These are phyloP conservation scores for Gobiocypris rarus DNA, from an alignment of 2,113 vertebrate species.

Conservation along the genomic window DNA sequence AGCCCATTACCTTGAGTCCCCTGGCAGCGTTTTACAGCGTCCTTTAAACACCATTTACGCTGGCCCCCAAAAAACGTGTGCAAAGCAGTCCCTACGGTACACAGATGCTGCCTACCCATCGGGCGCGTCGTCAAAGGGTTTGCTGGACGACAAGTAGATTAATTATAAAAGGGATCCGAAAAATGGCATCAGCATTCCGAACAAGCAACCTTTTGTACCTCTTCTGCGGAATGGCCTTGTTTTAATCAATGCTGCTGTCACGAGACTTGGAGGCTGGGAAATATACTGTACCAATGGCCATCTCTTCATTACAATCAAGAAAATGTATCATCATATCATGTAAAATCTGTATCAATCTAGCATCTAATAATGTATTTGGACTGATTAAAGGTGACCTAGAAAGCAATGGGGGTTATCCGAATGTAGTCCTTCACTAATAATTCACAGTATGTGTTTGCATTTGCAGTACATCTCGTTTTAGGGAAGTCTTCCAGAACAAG, in stretches of 20 bases:
- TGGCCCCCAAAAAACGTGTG: slow-evolving; percentile 18
- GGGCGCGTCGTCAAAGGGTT: neutral
- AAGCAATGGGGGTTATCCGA: neutral
- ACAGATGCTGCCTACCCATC: slow-evolving; percentile 6
- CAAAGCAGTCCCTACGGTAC: neutral
- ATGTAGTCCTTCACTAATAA: neutral
- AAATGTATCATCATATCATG: too few species aligned
- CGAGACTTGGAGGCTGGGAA: neutral
- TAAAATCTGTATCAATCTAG: neutral
- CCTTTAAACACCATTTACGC: slow-evolving; percentile 43
- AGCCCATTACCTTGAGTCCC: slow-evolving; percentile 11
- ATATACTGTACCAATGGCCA: neutral
- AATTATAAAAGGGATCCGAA: slow-evolving; percentile 46
- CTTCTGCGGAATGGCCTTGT: slow-evolving; percentile 20
- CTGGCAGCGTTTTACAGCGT: slow-evolving; percentile 28
- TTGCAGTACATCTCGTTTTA: neutral
- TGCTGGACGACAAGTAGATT: slow-evolving; percentile 35
- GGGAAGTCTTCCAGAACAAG: neutral
- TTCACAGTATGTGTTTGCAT: neutral
- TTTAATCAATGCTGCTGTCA: slow-evolving; percentile 41
- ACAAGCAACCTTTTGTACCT: slow-evolving; percentile 16
- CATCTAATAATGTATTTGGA: neutral
- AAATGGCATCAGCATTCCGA: slow-evolving; percentile 26
- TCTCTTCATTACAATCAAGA: slow-evolving; percentile 2
- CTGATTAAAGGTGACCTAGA: neutral